Conservation (phyloP, 2,797 vertebrate species). For the Cossypha dichroa region DNA sequence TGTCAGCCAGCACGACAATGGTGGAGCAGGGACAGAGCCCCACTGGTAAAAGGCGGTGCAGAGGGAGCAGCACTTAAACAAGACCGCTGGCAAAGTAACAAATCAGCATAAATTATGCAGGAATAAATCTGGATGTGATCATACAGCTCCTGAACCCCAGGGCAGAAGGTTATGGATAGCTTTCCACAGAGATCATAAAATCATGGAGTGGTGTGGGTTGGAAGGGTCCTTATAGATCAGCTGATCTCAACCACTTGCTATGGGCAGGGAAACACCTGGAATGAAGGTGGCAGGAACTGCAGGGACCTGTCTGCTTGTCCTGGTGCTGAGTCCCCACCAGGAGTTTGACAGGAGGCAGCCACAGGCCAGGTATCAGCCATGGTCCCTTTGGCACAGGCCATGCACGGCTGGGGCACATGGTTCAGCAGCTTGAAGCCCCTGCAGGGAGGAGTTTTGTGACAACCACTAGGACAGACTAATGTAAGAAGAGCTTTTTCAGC, state of each 20-base stretch:
- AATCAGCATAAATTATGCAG: background rate
- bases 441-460: background rate
- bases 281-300: background rate
- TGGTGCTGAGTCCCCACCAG: background rate
- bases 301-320: background rate
- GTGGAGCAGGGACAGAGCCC: background rate
- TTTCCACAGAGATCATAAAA: background rate
- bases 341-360: background rate
- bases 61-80: background rate
- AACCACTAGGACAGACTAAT: background rate
- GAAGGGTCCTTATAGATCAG: background rate
- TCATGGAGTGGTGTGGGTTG: background rate
- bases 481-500: background rate
- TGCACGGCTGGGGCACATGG: rapidly evolving
- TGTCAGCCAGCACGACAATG: background rate
- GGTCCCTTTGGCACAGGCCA: background rate
- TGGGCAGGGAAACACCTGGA: background rate
- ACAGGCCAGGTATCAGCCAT: rapidly evolving
- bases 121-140: background rate
- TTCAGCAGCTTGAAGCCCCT: background rate
- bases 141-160: background rate
- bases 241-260: background rate
- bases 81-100: background rate
- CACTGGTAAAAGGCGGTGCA: background rate
- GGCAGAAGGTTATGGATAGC: background rate